Base-by-base conservation (phyloP, 2,888 invertebrate genomes). In the Caenorhabditis wallacei region DNA sequence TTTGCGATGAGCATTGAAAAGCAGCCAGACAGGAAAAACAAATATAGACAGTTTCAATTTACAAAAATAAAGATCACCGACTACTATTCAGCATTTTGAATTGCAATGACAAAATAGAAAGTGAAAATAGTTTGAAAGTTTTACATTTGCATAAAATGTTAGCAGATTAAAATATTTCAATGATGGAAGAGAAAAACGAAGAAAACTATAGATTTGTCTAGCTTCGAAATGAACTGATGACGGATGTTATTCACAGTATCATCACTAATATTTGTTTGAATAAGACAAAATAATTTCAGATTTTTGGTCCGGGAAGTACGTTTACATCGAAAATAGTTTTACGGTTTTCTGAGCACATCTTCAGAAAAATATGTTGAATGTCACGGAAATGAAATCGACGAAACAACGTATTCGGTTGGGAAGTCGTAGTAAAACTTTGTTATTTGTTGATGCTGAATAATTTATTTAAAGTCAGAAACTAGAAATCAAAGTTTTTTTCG, bases 11-110 rank as follows among this genome's bases (percentile, higher is more conserved):
- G 59, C 40, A 35, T 22, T 59, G 37, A 8, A 20, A 59, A 40
- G 16, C n/a, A n/a, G n/a, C n/a, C 20, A 59, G 37, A 57, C 35
- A 18, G 35, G 40, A 40, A 40, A 35, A 59, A 40, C 40, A 59
- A 59, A 59, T 43, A 61, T 22, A 61, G 61, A 61, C 61, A 61
- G 43, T 61, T 61, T 43, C 43, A 61, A 61, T 16, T 61, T 43
- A 61, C 61, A 61, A 61, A 22, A 61, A 26, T 61, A 61, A 24
- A 61, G 43, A 61, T 61, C 43, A 43, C 43, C 13, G 5, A 10
- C 11, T 22, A 24, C 20, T 18, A 48, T 20, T 48, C 48, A 37
- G 24, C n/a, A 59, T 59, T 59, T 30, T 43, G 61, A 46, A 26
- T 46, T 16, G 8, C 61, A 61, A 61, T 26, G 20, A 16, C 43